phyloP scores from a whole-genome alignment of 2,797 vertebrate species.

The Orestias chungarensis region DNA sequence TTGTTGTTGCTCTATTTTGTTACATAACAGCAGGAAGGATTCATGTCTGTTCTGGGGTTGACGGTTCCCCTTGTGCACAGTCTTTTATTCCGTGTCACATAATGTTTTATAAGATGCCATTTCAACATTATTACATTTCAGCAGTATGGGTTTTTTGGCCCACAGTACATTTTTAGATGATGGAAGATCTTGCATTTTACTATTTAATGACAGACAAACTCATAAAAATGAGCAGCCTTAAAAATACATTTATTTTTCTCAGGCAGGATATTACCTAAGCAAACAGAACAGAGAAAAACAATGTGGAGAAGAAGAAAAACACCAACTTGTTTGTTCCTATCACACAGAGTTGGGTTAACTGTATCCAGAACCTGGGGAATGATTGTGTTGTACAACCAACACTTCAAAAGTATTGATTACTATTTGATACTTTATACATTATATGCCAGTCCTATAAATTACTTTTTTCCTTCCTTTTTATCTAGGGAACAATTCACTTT shows the following conservation, averaged over 20 bases:
- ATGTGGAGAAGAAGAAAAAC: not conserved
- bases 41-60: not conserved
- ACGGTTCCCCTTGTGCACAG: not conserved
- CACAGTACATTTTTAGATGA: not conserved
- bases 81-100: not conserved
- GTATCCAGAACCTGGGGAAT: not conserved
- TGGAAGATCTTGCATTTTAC: conserved; percentile 4
- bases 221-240: conserved; percentile 23
- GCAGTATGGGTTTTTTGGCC: not conserved
- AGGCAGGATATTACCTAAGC: conserved; percentile 6
- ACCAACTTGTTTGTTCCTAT: not conserved
- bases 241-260: conserved; percentile 9
- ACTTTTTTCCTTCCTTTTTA: not conserved
- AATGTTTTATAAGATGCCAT: not conserved
- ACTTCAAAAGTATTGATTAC: not conserved
- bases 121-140: conserved; percentile 8
- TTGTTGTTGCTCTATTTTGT: not conserved
- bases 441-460: conserved; percentile 10
- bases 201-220: conserved; percentile 8
- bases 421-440: not conserved
- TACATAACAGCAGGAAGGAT: not conserved
- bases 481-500: conserved; percentile 1
- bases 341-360: not conserved
- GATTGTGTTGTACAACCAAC: not conserved
- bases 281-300: conserved; percentile 26